Conservation (phyloP, 2,888 invertebrate species). For the Eupithecia exiguata region DNA sequence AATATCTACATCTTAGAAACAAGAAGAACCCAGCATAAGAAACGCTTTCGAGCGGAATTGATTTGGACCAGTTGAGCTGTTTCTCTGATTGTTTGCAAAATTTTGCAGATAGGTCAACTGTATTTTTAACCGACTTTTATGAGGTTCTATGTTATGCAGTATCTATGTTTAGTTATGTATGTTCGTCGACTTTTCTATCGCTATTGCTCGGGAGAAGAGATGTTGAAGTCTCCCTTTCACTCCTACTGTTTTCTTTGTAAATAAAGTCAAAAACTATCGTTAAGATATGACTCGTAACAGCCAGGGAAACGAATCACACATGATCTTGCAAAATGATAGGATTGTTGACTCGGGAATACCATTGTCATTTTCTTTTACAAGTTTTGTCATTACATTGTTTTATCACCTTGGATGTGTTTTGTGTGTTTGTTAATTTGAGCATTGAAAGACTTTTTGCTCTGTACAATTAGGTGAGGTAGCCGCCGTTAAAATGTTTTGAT, state of each 20-base stretch:
- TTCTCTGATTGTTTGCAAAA: neutral
- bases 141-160: too few relatives aligned
- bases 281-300: neutral
- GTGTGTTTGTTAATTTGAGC: constrained; percentile 68
- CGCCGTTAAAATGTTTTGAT: constrained; percentile 1
- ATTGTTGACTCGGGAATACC: constrained; percentile 3
- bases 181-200: too few relatives aligned
- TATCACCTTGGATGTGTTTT: constrained; percentile 62
- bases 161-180: too few relatives aligned
- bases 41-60: too few relatives aligned
- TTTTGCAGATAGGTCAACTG: neutral
- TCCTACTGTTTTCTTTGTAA: too few relatives aligned
- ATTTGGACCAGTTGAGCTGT: neutral
- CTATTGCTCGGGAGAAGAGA: too few relatives aligned
- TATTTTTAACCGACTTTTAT: neutral
- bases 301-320: neutral
- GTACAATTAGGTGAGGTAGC: constrained; percentile 23
- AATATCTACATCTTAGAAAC: too few relatives aligned
- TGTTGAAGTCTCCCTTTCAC: too few relatives aligned
- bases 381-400: constrained; percentile 45
- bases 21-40: too few relatives aligned
- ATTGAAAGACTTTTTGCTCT: constrained; percentile 67
- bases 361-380: constrained; percentile 8
- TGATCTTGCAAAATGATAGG: constrained; percentile 9
- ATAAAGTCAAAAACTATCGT: too few relatives aligned